phyloP scores from a whole-genome alignment of 1,140 invertebrate species.

The Campoletis sonorensis region DNA sequence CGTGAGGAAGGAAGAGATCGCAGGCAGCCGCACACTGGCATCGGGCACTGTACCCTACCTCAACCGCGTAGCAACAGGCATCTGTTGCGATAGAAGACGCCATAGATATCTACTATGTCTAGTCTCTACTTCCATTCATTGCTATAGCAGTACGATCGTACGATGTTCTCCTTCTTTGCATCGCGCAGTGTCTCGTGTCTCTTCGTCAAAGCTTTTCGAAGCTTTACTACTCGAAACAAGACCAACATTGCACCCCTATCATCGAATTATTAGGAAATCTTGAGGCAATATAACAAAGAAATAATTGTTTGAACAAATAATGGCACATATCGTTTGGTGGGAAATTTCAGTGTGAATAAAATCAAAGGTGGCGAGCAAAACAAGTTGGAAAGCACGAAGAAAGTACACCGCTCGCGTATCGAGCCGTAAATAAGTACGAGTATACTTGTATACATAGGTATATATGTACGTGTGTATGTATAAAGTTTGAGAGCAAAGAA shows the following conservation, averaged over 20 bases:
- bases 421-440: constrained; percentile 21
- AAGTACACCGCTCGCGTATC: constrained; percentile 7
- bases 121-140: constrained; percentile 53
- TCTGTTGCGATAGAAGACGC: constrained; percentile 72
- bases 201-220: no score
- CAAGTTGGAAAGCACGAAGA: not conserved
- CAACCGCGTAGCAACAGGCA: constrained; percentile 74
- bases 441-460: not conserved
- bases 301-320: no score
- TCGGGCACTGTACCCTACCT: constrained; percentile 52
- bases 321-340: not conserved
- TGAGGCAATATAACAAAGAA: no score
- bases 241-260: no score
- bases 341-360: not conserved
- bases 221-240: no score
- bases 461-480: not conserved
- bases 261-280: no score
- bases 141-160: not conserved
- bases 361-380: constrained; percentile 15
- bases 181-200: constrained; percentile 28
- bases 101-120: constrained; percentile 65
- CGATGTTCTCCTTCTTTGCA: constrained; percentile 22
- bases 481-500: constrained; percentile 18
- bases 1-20: constrained; percentile 27
- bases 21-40: constrained; percentile 14